Percentiles rank a stretch among this genome's conserved stretches.
Evolutionary conservation across 2,113 vertebrate genomes (phyloP).

Genomic region (Bubo blakistoni): DNA sequence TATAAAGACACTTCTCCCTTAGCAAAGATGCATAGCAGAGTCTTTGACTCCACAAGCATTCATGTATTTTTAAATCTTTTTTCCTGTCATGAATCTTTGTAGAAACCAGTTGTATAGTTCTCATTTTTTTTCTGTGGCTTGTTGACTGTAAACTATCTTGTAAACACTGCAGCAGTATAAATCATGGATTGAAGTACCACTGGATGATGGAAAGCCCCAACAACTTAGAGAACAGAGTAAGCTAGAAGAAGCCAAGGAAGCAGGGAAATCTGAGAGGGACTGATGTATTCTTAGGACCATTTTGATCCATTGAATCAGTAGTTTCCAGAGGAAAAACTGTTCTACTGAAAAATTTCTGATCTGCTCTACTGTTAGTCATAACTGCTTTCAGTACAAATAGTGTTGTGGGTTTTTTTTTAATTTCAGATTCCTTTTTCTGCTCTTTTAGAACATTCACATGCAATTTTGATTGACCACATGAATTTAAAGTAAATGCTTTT

Average conservation of each 20-base stretch:
- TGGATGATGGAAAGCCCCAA: not conserved
- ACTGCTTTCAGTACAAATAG: not conserved
- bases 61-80: not conserved
- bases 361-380: not conserved
- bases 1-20: not conserved
- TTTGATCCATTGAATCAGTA: not conserved
- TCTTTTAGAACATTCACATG: not conserved
- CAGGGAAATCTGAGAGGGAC: not conserved
- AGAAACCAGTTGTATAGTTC: not conserved
- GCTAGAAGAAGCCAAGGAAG: not conserved
- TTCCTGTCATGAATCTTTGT: not conserved
- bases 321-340: constrained; percentile 17
- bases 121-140: not conserved
- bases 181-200: not conserved
- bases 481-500: constrained; percentile 30
- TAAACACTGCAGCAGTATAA: not conserved
- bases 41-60: not conserved
- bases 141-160: not conserved
- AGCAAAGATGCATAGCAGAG: not conserved
- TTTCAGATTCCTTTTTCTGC: not conserved
- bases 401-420: not conserved
- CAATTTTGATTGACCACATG: not conserved
- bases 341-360: constrained; percentile 35
- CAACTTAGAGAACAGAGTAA: not conserved
- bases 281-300: not conserved